phyloP scores from a whole-genome alignment of 2,888 invertebrate genomes.

The Oasisia sp. region DNA sequence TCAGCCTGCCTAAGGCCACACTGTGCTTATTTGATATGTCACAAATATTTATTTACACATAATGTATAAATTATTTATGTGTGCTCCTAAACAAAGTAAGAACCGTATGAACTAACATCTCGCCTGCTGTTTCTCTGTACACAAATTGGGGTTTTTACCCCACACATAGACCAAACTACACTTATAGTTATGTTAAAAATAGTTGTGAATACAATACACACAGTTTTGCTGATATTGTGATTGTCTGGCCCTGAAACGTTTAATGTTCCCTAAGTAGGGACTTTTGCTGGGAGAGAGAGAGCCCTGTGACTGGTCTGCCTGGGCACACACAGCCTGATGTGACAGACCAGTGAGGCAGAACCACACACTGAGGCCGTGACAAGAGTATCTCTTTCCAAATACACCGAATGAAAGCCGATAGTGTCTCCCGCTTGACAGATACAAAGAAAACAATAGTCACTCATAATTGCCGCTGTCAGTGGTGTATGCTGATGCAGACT shows the following conservation, averaged over 20 bases:
- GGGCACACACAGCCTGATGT: neutral
- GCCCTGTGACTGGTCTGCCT: neutral
- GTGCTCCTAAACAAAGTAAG: too few species aligned
- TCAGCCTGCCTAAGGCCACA: too few species aligned
- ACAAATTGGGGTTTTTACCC: neutral
- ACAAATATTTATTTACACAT: too few species aligned
- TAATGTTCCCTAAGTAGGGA: neutral
- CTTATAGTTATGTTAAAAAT: neutral
- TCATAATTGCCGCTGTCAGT: neutral
- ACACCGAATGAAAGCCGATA: neutral
- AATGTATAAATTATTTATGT: too few species aligned
- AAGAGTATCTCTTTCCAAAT: constrained; percentile 7
- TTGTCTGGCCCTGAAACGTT: neutral
- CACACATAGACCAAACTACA: neutral
- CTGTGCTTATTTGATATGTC: too few species aligned
- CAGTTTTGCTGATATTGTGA: neutral
- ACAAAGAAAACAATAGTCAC: neutral
- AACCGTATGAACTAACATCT: too few species aligned
- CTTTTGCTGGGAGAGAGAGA: neutral
- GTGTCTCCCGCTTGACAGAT: neutral
- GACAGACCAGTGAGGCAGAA: neutral
- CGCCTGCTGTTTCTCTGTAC: neutral
- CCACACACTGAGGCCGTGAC: neutral
- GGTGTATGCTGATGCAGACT: neutral
- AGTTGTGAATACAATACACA: neutral